Evolutionary conservation across 2,797 vertebrate genomes (phyloP), one percentile per base, ranked within the genome.

Genomic region (Onychomys torridus): DNA sequence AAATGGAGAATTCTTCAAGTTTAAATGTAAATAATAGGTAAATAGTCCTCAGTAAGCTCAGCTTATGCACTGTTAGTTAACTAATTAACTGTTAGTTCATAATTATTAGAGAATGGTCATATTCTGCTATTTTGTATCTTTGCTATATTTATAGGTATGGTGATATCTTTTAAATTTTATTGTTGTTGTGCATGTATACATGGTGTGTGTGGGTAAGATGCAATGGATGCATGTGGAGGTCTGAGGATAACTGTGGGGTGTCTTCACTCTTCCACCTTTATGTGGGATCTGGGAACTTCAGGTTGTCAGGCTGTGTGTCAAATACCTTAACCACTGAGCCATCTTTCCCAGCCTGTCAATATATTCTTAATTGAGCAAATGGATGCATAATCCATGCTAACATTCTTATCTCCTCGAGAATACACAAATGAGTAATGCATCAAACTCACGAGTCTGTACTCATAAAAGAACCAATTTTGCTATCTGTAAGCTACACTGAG

Each of bases 391-490:
- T 52, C 76, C 52, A 89, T 55, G 61, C 34, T 90, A 79, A 90
- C 5, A 90, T 81, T 91, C 37, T 93, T 46, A 79, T 65, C 90
- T 93, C 43, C 90, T 73, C 13, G n/a, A 91, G 49, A 86, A 89
- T 86, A 89, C 93, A 73, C 27, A 77, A 65, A 76, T 69, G 27
- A 32, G 14, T 34, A 71, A 61, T 37, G 19, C 61, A 37, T 25
- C 6, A 82, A 91, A 78, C 32, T 69, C 55, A 34, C 13, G 73
- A n/a, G 67, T 40, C 43, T 76, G 4, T 14, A 21, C 3, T 52
- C 32, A 1, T 25, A 63, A 90, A 90, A 86, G 34, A 21, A 32
- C 2, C 23, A 59, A 37, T 90, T 89, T 83, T 46, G 46, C 43
- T 25, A 2, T 69, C 13, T 79, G 0, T 90, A 71, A 91, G 78